Conservation (phyloP, 1,140 invertebrate genomes). For the Helicoverpa zea region DNA sequence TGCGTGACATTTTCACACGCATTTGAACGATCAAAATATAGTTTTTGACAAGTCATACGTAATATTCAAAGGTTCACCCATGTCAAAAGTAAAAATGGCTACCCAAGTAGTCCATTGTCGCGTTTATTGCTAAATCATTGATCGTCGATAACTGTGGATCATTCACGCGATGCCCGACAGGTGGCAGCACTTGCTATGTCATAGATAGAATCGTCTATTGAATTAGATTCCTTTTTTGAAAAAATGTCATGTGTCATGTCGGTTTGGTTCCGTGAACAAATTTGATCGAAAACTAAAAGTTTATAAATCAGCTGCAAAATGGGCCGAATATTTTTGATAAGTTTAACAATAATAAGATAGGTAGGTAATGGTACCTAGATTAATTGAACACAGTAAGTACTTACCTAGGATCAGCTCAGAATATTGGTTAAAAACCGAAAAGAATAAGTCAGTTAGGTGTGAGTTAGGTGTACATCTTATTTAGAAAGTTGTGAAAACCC, state of each 20-base stretch:
- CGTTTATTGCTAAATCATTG: conserved; percentile 77
- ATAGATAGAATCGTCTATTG: conserved; percentile 73
- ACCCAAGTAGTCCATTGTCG: conserved; percentile 67
- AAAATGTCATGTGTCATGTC: background rate
- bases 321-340: background rate
- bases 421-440: too few species aligned
- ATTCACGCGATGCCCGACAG: conserved; percentile 76
- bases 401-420: too few species aligned
- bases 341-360: background rate
- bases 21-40: conserved; percentile 25
- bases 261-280: conserved; percentile 18
- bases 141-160: conserved; percentile 60
- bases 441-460: too few species aligned
- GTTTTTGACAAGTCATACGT: conserved; percentile 53
- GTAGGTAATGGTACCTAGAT: too few species aligned
- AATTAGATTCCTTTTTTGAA: conserved; percentile 64
- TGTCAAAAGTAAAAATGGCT: conserved; percentile 65
- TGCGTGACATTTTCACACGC: conserved; percentile 32
- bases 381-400: too few species aligned
- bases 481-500: too few species aligned
- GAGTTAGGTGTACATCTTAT: too few species aligned
- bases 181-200: conserved; percentile 71
- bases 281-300: background rate
- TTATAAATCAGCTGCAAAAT: background rate
- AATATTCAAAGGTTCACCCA: conserved; percentile 55